Conservation (phyloP, 2,113 vertebrate genomes). For the Noctilio leporinus region DNA sequence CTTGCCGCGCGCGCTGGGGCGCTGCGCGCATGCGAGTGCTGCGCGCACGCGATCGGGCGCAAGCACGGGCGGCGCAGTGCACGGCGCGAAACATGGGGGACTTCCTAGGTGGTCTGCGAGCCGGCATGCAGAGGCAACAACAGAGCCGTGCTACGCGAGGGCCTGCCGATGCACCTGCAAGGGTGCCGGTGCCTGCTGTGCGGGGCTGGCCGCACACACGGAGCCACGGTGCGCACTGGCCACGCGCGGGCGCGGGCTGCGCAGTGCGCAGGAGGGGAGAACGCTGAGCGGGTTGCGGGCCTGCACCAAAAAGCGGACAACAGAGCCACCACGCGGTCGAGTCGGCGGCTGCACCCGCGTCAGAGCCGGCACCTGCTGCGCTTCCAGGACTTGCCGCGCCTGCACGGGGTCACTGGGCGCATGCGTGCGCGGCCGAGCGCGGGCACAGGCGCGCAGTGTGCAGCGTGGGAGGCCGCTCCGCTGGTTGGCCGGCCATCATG, state of each 20-base stretch:
- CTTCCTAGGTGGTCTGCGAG: not conserved
- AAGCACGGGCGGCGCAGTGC: not conserved
- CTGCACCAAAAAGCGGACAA: not conserved
- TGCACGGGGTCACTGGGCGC: no score
- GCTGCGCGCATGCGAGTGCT: not conserved
- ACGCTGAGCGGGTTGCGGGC: no score
- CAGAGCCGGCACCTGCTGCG: not conserved
- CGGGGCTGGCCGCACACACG: no score
- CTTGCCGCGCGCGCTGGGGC: no score
- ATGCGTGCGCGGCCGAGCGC: no score
- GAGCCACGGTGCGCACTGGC: no score
- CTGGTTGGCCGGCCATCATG: not conserved
- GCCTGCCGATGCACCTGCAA: not conserved
- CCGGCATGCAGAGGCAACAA: not conserved
- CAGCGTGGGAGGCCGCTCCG: not conserved
- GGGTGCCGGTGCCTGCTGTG: no score
- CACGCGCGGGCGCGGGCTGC: no score
- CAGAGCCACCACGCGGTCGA: not conserved
- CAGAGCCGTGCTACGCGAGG: not conserved
- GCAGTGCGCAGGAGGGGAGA: no score
- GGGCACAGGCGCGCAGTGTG: not conserved
- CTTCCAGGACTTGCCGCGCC: no score
- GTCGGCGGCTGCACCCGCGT: accelerated
- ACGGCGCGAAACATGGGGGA: not conserved
- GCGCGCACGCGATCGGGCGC: not conserved